These are phyloP conservation scores for Parus major DNA, from an alignment of 2,113 vertebrate genomes.

Conservation along the genomic window DNA sequence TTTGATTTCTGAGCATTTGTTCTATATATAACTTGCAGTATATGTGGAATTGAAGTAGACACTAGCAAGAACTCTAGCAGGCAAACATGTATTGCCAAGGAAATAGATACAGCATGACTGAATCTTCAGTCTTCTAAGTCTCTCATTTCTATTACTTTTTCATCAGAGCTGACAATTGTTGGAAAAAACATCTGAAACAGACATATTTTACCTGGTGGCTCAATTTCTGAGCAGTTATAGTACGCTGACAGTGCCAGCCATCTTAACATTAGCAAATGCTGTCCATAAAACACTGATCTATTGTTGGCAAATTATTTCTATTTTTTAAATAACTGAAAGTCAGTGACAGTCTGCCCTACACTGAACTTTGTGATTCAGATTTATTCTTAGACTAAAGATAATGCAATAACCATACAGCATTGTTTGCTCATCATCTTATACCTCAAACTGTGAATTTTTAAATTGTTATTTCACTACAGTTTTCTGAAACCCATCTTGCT, in stretches of 20 bases:
- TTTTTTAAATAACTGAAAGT: background rate
- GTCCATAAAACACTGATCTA: background rate
- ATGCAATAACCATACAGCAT: background rate
- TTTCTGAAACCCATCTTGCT: background rate
- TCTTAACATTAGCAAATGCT: background rate
- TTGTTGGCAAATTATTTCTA: background rate
- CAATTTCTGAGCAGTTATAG: background rate
- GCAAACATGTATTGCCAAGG: background rate
- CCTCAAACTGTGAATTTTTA: background rate
- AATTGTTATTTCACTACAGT: background rate
- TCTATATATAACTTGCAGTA: background rate
- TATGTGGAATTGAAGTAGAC: constrained; percentile 6
- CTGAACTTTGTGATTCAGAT: background rate
- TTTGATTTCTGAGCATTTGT: background rate
- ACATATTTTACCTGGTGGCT: background rate
- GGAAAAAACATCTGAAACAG: background rate
- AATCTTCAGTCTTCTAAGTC: background rate
- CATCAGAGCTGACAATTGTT: background rate
- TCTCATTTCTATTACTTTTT: background rate
- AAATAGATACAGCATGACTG: background rate
- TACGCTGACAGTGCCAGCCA: background rate
- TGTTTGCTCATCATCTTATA: background rate
- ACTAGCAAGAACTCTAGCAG: background rate
- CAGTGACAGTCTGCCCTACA: background rate
- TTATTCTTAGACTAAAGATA: background rate